phyloP scores from a whole-genome alignment of 2,888 invertebrate genomes.

The Zaprionus lineosus region DNA sequence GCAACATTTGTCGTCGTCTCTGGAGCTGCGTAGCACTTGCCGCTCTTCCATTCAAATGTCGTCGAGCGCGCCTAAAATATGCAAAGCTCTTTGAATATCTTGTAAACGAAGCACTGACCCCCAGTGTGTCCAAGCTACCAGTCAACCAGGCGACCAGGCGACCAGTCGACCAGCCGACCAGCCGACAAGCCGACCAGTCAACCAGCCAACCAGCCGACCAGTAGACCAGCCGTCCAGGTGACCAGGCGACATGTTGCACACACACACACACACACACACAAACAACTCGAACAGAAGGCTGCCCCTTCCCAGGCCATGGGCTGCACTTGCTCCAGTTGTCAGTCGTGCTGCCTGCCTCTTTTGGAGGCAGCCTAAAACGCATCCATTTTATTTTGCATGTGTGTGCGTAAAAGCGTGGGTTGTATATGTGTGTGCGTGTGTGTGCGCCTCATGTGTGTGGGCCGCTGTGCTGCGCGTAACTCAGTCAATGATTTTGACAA shows the following conservation, averaged over 20 bases:
- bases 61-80: slow-evolving; percentile 67
- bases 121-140: slow-evolving; percentile 44
- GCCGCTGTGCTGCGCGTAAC: too few relatives aligned
- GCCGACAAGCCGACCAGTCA: neutral
- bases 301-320: too few relatives aligned
- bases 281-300: too few relatives aligned
- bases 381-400: too few relatives aligned
- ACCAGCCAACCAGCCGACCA: too few relatives aligned
- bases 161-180: neutral
- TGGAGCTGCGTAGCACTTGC: slow-evolving; percentile 66
- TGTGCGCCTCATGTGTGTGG: too few relatives aligned
- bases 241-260: too few relatives aligned
- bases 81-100: slow-evolving; percentile 72
- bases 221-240: too few relatives aligned
- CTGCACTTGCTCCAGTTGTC: slow-evolving; percentile 65
- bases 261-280: too few relatives aligned
- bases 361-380: slow-evolving; percentile 16
- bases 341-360: too few relatives aligned
- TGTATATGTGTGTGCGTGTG: slow-evolving; percentile 5
- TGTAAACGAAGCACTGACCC: slow-evolving; percentile 72
- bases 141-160: slow-evolving; percentile 5
- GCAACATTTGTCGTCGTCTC: slow-evolving; percentile 51
- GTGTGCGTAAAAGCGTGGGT: too few relatives aligned
- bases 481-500: too few relatives aligned
- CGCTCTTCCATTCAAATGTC: slow-evolving; percentile 72